A percentile compares a stretch with the other conserved stretches of the same genome.
Conservation (phyloP, 2,113 vertebrate species). For the Acrocephalus kingi region DNA sequence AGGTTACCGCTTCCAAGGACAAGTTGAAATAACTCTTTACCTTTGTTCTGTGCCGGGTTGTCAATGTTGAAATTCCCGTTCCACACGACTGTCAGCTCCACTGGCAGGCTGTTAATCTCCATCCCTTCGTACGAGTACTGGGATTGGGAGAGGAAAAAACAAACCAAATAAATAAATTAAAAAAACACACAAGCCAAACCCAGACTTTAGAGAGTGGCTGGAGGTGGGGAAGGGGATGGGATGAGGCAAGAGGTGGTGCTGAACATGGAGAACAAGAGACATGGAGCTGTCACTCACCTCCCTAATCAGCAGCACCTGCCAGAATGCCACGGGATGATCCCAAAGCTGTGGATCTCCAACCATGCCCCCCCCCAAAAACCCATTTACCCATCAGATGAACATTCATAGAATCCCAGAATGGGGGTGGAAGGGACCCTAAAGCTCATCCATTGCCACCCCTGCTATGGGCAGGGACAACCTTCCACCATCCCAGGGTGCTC, state of each 20-base stretch:
- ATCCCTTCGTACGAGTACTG: slow-evolving; percentile 97
- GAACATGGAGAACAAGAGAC: background rate
- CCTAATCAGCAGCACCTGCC: background rate
- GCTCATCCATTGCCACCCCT: accelerated
- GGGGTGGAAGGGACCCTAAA: background rate
- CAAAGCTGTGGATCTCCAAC: background rate
- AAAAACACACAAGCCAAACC: background rate
- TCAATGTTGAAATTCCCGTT: slow-evolving; percentile 99
- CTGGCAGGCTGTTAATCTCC: slow-evolving; percentile 95
- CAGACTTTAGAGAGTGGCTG: background rate
- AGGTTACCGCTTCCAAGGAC: slow-evolving; percentile 73
- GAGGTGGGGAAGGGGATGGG: background rate
- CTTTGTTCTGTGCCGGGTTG: slow-evolving; percentile 97
- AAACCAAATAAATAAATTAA: background rate
- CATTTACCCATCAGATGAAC: background rate
- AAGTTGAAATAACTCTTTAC: slow-evolving; percentile 78
- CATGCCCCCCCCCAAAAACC: background rate
- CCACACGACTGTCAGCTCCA: slow-evolving; percentile 97
- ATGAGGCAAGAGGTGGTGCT: background rate
- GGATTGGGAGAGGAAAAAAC: slow-evolving; percentile 44
- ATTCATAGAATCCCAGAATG: background rate
- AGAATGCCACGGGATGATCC: background rate
- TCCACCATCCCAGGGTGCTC: accelerated
- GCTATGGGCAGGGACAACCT: background rate
- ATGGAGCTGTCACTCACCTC: background rate